Conservation (phyloP, 64 coral and sea anemone genomes). For the Orbicella faveolata region DNA sequence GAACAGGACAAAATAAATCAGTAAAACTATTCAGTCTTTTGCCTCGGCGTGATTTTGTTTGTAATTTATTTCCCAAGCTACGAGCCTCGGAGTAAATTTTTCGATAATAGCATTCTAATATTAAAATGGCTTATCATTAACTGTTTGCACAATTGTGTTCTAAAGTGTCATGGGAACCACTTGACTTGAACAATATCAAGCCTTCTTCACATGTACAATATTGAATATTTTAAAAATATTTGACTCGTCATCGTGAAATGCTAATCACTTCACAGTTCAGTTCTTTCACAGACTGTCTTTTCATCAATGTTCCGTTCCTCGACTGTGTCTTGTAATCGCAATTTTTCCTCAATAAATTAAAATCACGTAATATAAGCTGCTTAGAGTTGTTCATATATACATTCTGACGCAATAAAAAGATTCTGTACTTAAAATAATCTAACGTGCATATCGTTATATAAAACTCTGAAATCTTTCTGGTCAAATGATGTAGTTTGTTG, state of each 20-base stretch:
- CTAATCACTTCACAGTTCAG: not conserved
- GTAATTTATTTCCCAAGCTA: no score
- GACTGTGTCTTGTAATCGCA: not conserved
- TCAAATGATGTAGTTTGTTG: not conserved
- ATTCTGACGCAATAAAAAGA: not conserved
- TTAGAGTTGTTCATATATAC: not conserved
- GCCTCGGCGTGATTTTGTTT: no score
- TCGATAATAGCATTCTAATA: no score
- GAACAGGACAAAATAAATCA: no score
- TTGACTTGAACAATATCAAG: not conserved
- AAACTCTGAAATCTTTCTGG: not conserved
- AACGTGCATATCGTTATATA: not conserved
- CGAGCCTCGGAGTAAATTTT: no score
- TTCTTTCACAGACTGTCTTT: not conserved
- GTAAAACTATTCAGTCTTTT: no score
- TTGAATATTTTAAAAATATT: not conserved
- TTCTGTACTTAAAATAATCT: not conserved
- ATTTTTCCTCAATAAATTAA: not conserved
- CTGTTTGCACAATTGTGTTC: not conserved
- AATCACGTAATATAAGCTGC: no score
- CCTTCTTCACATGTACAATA: not conserved
- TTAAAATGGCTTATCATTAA: not conserved
- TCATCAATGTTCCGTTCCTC: not conserved
- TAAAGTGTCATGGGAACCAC: slow-evolving; percentile 10
- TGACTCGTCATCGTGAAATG: slow-evolving; percentile 10